Base-by-base conservation (phyloP, 2,888 invertebrate genomes). In the Stenchaetothrips biformis region DNA sequence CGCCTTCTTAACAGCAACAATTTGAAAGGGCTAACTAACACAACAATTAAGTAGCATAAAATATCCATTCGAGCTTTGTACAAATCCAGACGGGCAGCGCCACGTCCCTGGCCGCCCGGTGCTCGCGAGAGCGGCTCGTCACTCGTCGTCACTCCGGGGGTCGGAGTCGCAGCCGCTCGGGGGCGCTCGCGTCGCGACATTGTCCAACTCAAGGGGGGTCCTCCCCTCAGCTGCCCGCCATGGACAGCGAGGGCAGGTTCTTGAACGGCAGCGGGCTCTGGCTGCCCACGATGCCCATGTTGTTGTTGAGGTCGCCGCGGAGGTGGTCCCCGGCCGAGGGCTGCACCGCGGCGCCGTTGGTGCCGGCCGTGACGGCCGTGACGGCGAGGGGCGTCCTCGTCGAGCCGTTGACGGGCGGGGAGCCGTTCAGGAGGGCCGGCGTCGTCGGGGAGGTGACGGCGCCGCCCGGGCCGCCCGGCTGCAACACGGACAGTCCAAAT, bases 401-500 rank as follows among this genome's bases (percentile, higher is more conserved):
- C 25, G 80, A 84, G 83, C 9, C 82, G 86, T 79, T 77, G 83
- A 85, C 80, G 84, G 84, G 82, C 13, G 83, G 83, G 80, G 81
- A 81, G 74, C 67, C 82, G 25, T 79, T 67, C 78, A 81, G 79
- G 25, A 78, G 81, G 48, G 80, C 81, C 8, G 83, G 48, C 59
- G 79, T 48, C 78, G 62, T 79, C 13, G 59, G 78, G 77, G n/a
- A 77, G 47, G 78, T 18, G 84, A 27, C 85, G 84, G 47, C 86
- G 87, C 77, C 86, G 79, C 82, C 83, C n/a, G 87, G 87, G 47
- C 88, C 88, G 59, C 77, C 48, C 49, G 77, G n/a, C 53, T 53
- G 25, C 77, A n/a, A 74, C 21, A 21, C 21, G 25, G 25, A 37
- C 37, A 37, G 2, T 37, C 37, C 1, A 4, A 37, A 2, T 37